A percentile compares a stretch with the other conserved stretches of the same genome.
These are phyloP conservation scores for Helicoverpa assulta DNA, from an alignment of 2,888 invertebrate genomes.

Conservation along the genomic window DNA sequence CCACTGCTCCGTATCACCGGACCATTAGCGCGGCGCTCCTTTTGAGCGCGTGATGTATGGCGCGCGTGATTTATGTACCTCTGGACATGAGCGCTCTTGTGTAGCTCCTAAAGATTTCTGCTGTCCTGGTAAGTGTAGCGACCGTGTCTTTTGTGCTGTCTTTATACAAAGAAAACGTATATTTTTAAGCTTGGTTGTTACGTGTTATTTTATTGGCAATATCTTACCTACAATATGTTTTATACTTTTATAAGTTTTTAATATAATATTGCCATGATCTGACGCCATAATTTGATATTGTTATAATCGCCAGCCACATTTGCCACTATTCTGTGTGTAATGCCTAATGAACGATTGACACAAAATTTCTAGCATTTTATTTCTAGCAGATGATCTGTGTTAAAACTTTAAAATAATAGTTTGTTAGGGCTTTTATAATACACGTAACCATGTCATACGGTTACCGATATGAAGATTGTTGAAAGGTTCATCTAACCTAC, in stretches of 20 bases:
- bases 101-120: slow-evolving; percentile 48
- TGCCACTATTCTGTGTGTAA: no score
- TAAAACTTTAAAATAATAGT: no score
- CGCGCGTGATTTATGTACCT: slow-evolving; percentile 71
- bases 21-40: slow-evolving; percentile 69
- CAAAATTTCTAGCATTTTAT: background rate
- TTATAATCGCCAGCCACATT: slow-evolving; percentile 19
- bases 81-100: slow-evolving; percentile 57
- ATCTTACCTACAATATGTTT: background rate
- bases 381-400: no score
- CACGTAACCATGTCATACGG: no score
- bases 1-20: slow-evolving; percentile 68
- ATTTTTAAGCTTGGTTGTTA: background rate
- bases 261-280: no score
- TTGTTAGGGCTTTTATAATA: no score
- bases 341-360: no score
- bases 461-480: no score
- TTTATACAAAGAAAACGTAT: slow-evolving; percentile 31
- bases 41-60: slow-evolving; percentile 71
- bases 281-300: slow-evolving; percentile 34
- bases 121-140: slow-evolving; percentile 45
- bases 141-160: slow-evolving; percentile 44
- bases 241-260: background rate
- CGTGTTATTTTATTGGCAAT: background rate
- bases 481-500: no score